Evolutionary conservation across 2,113 vertebrate species (phyloP).

Genomic region (Oxyruncus cristatus): DNA sequence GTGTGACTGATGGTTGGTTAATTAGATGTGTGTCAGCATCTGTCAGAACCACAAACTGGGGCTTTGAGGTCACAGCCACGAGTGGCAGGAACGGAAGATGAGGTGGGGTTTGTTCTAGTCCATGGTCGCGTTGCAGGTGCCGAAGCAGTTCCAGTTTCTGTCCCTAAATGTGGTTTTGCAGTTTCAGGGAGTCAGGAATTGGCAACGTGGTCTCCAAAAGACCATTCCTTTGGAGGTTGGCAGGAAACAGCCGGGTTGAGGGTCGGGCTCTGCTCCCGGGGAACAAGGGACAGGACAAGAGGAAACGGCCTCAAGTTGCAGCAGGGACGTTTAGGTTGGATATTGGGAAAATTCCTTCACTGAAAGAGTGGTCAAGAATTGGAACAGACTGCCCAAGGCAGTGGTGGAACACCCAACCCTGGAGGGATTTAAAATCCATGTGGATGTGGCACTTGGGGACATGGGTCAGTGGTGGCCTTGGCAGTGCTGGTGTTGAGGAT

Average conservation of each 20-base stretch:
- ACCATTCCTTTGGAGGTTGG: accelerated
- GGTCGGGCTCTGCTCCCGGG: not conserved
- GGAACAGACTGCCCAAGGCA: not conserved
- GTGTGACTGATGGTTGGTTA: not conserved
- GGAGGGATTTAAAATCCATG: accelerated
- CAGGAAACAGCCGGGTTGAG: accelerated
- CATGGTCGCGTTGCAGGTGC: not conserved
- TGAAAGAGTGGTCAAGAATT: accelerated
- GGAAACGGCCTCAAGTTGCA: accelerated
- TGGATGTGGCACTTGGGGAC: not conserved
- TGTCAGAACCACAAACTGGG: accelerated
- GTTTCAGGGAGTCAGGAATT: not conserved
- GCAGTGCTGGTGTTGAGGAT: accelerated
- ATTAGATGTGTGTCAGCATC: not conserved
- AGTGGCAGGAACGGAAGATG: not conserved
- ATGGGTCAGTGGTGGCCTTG: not conserved
- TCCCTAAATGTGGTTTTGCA: accelerated
- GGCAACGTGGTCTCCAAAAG: not conserved
- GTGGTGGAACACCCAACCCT: not conserved
- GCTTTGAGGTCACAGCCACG: not conserved
- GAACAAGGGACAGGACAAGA: not conserved
- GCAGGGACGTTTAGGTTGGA: not conserved
- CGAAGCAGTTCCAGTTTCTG: not conserved
- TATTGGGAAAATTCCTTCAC: not conserved
- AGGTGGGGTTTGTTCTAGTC: not conserved